Conservation (phyloP, 2,113 vertebrate genomes). For the Bubalus kerabau region DNA sequence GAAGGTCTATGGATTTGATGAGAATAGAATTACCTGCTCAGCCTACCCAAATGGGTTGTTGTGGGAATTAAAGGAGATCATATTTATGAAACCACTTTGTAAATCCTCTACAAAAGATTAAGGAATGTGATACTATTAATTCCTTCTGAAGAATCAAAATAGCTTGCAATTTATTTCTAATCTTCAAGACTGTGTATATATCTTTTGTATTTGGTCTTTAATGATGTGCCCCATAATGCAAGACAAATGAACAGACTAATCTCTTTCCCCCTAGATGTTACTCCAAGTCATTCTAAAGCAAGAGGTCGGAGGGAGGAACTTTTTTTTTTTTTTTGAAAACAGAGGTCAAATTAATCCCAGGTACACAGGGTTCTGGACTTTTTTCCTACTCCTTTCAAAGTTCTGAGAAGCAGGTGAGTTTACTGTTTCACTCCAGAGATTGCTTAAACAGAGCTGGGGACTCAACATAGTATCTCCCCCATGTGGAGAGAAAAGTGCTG, state of each 20-base stretch:
- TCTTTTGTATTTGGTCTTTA: conserved; percentile 64
- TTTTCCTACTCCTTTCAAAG: conserved; percentile 13
- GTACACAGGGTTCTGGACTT: not conserved
- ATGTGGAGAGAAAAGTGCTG: not conserved
- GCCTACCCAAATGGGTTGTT: conserved; percentile 30
- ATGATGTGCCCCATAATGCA: conserved; percentile 41
- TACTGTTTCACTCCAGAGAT: not conserved
- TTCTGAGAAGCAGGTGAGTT: conserved; percentile 32
- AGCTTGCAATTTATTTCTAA: conserved; percentile 68
- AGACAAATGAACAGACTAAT: conserved; percentile 60
- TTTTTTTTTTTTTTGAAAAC: not conserved
- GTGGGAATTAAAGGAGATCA: conserved; percentile 63
- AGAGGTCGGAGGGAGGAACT: not conserved
- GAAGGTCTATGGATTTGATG: not conserved
- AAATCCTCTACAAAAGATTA: conserved; percentile 62
- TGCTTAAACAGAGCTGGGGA: not conserved
- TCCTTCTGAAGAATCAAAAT: conserved; percentile 66
- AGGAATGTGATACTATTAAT: conserved; percentile 70
- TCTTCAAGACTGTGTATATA: conserved; percentile 63
- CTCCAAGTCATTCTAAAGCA: conserved; percentile 50
- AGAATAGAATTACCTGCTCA: conserved; percentile 48
- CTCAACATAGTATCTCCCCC: not conserved
- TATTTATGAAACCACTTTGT: conserved; percentile 65
- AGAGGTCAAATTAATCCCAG: conserved; percentile 39
- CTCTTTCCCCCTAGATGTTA: conserved; percentile 47